Conservation (phyloP, 2,888 invertebrate species). For the Drosophila longiperda region DNA sequence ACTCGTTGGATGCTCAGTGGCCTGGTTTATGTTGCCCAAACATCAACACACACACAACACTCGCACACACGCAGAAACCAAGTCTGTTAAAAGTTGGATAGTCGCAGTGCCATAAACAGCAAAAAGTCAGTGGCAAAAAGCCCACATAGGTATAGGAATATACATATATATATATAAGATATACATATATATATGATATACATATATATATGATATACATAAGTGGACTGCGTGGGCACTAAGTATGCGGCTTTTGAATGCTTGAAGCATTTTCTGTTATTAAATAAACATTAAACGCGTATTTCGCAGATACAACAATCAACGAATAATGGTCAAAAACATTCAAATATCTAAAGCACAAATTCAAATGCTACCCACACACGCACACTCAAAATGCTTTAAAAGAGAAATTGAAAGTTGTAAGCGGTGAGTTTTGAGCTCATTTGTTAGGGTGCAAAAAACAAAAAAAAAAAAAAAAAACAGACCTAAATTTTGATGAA, state of each 20-base stretch:
- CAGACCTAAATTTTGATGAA: constrained; percentile 17
- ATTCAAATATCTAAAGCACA: constrained; percentile 24
- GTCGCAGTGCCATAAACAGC: constrained; percentile 62
- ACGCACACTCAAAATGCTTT: background rate
- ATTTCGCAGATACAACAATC: constrained; percentile 36
- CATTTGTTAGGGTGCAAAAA: background rate
- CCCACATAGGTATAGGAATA: constrained; percentile 39
- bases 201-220: constrained; percentile 1
- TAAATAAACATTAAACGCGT: constrained; percentile 66
- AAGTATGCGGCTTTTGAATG: constrained; percentile 69
- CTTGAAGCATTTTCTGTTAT: constrained; percentile 45
- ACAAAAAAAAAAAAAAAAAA: constrained; percentile 3
- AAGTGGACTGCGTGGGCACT: constrained; percentile 67
- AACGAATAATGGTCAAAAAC: constrained; percentile 20
- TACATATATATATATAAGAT: constrained; percentile 5
- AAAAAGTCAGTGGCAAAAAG: constrained; percentile 20
- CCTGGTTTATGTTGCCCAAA: constrained; percentile 71
- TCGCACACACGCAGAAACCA: constrained; percentile 23
- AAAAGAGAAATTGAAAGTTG: constrained; percentile 65
- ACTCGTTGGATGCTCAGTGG: constrained; percentile 70
- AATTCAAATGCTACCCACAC: constrained; percentile 58
- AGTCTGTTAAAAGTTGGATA: constrained; percentile 57
- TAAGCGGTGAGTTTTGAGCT: constrained; percentile 19
- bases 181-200: constrained; percentile 1
- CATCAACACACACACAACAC: constrained; percentile 22